Base-by-base conservation (phyloP, 1,140 invertebrate species). In the Vollenhovia emeryi region DNA sequence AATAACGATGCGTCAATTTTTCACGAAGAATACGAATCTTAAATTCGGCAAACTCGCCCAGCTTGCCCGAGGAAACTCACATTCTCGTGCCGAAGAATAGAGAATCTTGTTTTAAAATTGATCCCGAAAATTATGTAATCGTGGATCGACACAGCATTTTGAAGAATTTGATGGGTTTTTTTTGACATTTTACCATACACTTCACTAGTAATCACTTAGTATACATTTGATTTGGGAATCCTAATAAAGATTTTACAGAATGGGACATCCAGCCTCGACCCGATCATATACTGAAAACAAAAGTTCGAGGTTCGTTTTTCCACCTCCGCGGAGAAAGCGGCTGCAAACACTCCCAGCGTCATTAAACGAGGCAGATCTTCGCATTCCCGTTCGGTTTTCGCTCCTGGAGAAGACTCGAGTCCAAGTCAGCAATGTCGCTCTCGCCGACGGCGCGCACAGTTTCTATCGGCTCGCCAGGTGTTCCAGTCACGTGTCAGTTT, bases 401-500 rank as follows among this genome's bases (percentile, higher is more conserved):
- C 24, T 30, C 18, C 7, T 21, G 15, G 52, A 50, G 24, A n/a
- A 52, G 43, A 27, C 33, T 52, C 60, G 13, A 52, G 45, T 50
- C 43, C 13, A 78, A 45, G 43, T 50, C 59, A 27, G 36, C 48
- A 6, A 36, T 13, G 21, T 45, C 21, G 21, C 50, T 33, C 33
- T 27, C 18, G 33, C 5, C 74, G 24, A 52, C 52, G 75, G 8
- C 6, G 8, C 6, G 64, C 78, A 78, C 79, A 74, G 79, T 89
- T 89, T 80, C 73, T 79, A 80, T 48, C 43, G 33, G 11, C 13
- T 24, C 73, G 83, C 76, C 85, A 85, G 87, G 79, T 89, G 88
- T 89, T 84, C 60, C 68, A 84, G 74, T 78, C 87, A 84, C 87
- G 79, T 89, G 88, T 86, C 75, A 36, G 52, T 66, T 66, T 66